Evolutionary conservation across 2,888 invertebrate species (phyloP).

Genomic region (Emmelina monodactyla): DNA sequence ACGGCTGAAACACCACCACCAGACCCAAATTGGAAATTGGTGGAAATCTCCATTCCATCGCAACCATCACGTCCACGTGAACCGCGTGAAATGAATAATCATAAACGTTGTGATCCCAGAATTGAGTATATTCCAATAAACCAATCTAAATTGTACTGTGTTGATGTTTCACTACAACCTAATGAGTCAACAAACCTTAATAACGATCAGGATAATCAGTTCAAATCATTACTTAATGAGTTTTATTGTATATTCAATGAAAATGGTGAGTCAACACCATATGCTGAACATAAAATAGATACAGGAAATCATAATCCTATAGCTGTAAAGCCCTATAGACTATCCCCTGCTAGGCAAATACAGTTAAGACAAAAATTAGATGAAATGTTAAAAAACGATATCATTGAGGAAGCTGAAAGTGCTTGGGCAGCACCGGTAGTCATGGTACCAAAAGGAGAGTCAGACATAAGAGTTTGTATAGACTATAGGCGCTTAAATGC

Average conservation of each 20-base stretch:
- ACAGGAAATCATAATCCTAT: slow-evolving; percentile 17
- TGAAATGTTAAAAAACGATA: slow-evolving; percentile 8
- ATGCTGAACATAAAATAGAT: slow-evolving; percentile 18
- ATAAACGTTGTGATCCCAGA: not conserved
- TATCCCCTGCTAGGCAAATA: slow-evolving; percentile 9
- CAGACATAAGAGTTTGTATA: slow-evolving; percentile 5
- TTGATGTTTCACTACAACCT: slow-evolving; percentile 5
- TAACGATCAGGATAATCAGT: not conserved
- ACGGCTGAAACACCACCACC: not conserved
- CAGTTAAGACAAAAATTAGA: slow-evolving; percentile 5
- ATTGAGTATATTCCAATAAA: slow-evolving; percentile 3
- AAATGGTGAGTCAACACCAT: slow-evolving; percentile 8
- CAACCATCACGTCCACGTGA: slow-evolving; percentile 5
- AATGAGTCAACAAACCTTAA: not conserved
- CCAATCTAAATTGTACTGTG: not conserved
- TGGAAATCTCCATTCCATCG: slow-evolving; percentile 5
- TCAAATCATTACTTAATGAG: not conserved
- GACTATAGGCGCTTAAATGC: slow-evolving; percentile 3
- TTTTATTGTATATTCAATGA: slow-evolving; percentile 6
- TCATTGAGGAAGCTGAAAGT: slow-evolving; percentile 25
- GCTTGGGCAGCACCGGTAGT: slow-evolving; percentile 15
- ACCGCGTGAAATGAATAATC: not conserved
- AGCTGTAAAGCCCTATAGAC: slow-evolving; percentile 19
- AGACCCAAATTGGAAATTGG: slow-evolving; percentile 3
- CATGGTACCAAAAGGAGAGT: not conserved